These are phyloP conservation scores for Potorous gilbertii DNA, from an alignment of 2,797 vertebrate species.

Conservation along the genomic window DNA sequence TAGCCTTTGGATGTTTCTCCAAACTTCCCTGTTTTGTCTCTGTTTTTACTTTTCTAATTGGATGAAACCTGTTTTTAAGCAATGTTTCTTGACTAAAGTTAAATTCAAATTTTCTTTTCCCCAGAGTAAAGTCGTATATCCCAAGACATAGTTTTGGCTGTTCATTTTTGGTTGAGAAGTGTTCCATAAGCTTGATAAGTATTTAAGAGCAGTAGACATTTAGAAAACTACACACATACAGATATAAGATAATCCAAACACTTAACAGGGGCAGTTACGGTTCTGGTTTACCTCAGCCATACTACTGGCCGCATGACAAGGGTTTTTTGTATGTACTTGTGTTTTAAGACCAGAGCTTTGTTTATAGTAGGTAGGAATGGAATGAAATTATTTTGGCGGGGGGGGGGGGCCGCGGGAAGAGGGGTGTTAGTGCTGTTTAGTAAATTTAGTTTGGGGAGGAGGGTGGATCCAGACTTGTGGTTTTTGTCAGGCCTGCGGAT, in stretches of 20 bases:
- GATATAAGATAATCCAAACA: background rate
- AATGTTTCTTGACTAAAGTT: background rate
- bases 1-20: constrained; percentile 44
- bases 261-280: background rate
- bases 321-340: background rate
- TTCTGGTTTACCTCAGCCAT: background rate
- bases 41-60: constrained; percentile 28
- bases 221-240: background rate
- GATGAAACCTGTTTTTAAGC: constrained; percentile 43
- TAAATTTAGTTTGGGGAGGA: background rate
- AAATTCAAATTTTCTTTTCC: background rate
- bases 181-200: background rate
- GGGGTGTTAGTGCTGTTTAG: background rate
- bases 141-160: background rate
- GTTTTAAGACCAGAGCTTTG: background rate
- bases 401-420: no score
- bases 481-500: background rate
- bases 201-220: background rate
- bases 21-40: constrained; percentile 49
- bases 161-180: constrained; percentile 15
- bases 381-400: background rate
- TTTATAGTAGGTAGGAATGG: background rate
- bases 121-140: background rate
- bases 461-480: background rate
- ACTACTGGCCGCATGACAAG: background rate